Conservation (phyloP, 2,888 invertebrate species). For the Cataglyphis altisquamis region DNA sequence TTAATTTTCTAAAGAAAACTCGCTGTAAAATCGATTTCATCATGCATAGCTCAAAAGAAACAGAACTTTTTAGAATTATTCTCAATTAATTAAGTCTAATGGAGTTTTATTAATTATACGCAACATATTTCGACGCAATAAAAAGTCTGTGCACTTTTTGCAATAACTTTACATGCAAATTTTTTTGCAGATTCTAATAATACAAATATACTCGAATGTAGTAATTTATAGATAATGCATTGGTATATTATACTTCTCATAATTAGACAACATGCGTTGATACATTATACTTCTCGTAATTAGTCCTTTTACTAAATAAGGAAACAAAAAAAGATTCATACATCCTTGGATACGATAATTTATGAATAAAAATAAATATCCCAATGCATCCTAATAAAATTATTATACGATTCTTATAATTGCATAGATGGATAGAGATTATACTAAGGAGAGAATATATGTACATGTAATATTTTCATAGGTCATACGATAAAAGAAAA, state of each 20-base stretch:
- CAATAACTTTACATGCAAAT: conserved; percentile 14
- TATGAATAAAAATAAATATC: neutral
- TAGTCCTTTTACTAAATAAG: too few species aligned
- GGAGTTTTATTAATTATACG: conserved; percentile 9
- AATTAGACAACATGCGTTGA: neutral
- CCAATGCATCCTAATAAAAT: neutral
- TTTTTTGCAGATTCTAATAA: neutral
- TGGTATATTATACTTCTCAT: neutral
- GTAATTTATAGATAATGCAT: conserved; percentile 12
- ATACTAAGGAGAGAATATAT: neutral
- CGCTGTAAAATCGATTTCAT: neutral
- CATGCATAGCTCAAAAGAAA: neutral
- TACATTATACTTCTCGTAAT: too few species aligned
- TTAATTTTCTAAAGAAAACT: neutral
- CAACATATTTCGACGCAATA: neutral
- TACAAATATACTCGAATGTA: neutral
- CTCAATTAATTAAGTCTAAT: conserved; percentile 53
- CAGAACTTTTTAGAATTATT: neutral
- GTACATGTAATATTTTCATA: neutral
- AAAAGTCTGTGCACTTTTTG: conserved; percentile 8
- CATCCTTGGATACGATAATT: neutral
- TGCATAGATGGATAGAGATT: neutral
- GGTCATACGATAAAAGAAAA: neutral
- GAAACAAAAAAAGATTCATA: neutral
- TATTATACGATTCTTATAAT: neutral